Percentiles rank a stretch among this genome's conserved stretches.
phyloP scores from a whole-genome alignment of 1,140 invertebrate genomes.

The Bombus ignitus region DNA sequence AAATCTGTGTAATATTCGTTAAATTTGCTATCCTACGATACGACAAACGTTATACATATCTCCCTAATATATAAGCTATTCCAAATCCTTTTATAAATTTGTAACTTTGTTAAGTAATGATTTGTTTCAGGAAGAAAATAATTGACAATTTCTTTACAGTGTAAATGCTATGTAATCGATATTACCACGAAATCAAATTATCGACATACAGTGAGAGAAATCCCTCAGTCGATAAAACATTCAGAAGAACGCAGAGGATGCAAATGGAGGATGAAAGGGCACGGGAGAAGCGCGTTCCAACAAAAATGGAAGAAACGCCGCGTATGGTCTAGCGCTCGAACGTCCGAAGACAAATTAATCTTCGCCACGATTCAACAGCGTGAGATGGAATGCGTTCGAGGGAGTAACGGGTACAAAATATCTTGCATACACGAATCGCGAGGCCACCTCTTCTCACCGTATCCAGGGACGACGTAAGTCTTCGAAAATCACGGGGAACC shows the following conservation, averaged over 20 bases:
- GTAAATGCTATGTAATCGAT: neutral
- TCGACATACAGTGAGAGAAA: neutral
- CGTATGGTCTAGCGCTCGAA: neutral
- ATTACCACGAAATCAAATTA: neutral
- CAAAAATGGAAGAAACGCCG: neutral
- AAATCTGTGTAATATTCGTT: neutral
- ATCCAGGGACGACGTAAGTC: too few species aligned
- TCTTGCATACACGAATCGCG: slow-evolving; percentile 1
- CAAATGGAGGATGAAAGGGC: too few species aligned
- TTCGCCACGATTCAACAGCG: slow-evolving; percentile 36
- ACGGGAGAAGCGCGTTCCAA: neutral
- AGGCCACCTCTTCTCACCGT: too few species aligned
- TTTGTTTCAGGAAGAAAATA: neutral
- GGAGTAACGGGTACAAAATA: slow-evolving; percentile 55
- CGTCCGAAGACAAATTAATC: slow-evolving; percentile 49
- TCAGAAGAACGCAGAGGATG: too few species aligned
- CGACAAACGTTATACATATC: neutral
- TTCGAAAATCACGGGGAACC: too few species aligned
- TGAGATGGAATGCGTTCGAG: slow-evolving; percentile 55
- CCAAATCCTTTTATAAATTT: neutral
- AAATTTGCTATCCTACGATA: too few species aligned
- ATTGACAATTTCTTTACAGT: too few species aligned
- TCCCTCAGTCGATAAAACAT: too few species aligned
- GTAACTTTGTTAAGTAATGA: neutral
- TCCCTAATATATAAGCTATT: neutral